Evolutionary conservation across 1,140 invertebrate species (phyloP), one percentile per base, ranked within the genome.

Genomic region (Cepaea nemoralis): DNA sequence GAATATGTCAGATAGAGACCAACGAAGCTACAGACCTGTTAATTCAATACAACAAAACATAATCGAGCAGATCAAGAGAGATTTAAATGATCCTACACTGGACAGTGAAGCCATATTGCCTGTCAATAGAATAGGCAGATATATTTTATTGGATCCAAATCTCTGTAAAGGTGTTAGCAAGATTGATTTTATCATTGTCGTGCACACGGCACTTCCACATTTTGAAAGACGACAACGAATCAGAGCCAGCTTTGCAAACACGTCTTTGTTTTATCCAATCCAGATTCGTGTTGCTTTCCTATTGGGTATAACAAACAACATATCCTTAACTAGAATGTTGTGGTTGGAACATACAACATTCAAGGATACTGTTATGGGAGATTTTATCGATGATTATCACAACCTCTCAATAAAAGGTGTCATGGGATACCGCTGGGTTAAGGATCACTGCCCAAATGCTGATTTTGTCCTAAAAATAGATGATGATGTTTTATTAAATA

Each of bases 191-290:
- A 31, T 79, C 12, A 31, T 67, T 24, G 35, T 79, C n/a, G 77
- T 79, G 22, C 77, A 79, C 33, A 67, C 77, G 5, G 59, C 77
- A 3, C 59, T 66, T 12, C n/a, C 59, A 5, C 66, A 88, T 59
- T 79, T 78, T 31, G 37, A 81, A n/a, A 74, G 74, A 45, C 75
- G 88, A 31, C 39, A 66, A 35, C 39, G 76, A 16, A 85, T 90
- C n/a, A 69, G 89, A 48, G 67, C 85, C 59, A 90, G 87, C 12
- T 90, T 88, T 87, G 86, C 82, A 22, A 84, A 84, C 50, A 39
- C 80, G 8, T 22, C 16, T 19, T 39, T 70, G 24, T 85, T 84
- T 67, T 31, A n/a, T 16, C 63, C 82, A 37, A 33, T 63, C 8
- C 74, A 78, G 14, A 59, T 83, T 14, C 73, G 73, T 35, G 66